Percentiles rank a stretch among this genome's conserved stretches.
Conservation (phyloP, 2,797 vertebrate genomes). For the Pagetopsis macropterus region DNA sequence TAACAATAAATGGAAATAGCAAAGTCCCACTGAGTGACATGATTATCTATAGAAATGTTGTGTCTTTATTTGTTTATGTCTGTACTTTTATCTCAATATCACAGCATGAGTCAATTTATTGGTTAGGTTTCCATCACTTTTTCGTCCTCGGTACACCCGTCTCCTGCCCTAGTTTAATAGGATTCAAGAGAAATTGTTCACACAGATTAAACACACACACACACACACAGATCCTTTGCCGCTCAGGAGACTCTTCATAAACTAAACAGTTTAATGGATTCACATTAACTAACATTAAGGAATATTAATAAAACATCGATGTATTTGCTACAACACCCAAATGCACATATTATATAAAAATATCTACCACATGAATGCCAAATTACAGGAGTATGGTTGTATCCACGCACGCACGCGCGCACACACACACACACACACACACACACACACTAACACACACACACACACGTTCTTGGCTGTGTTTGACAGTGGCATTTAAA, state of each 20-base stretch:
- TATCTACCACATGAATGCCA: neutral
- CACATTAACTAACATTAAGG: slow-evolving; percentile 20
- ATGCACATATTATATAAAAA: neutral
- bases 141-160: neutral
- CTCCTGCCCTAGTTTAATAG: neutral
- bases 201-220: neutral
- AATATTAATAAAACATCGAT: slow-evolving; percentile 10
- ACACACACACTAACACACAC: neutral
- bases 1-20: slow-evolving; percentile 54
- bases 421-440: too few relatives aligned
- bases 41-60: slow-evolving; percentile 37
- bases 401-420: neutral
- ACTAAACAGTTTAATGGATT: slow-evolving; percentile 29
- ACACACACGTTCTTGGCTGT: neutral
- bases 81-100: neutral
- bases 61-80: slow-evolving; percentile 16
- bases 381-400: neutral
- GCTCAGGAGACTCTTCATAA: slow-evolving; percentile 24
- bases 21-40: slow-evolving; percentile 27
- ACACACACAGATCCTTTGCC: neutral
- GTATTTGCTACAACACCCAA: neutral
- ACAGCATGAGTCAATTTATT: slow-evolving; percentile 13
- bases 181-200: neutral
- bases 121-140: neutral
- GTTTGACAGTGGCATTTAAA: slow-evolving; percentile 46